Evolutionary conservation across 2,113 vertebrate genomes (phyloP).

Genomic region (Hippotragus niger): DNA sequence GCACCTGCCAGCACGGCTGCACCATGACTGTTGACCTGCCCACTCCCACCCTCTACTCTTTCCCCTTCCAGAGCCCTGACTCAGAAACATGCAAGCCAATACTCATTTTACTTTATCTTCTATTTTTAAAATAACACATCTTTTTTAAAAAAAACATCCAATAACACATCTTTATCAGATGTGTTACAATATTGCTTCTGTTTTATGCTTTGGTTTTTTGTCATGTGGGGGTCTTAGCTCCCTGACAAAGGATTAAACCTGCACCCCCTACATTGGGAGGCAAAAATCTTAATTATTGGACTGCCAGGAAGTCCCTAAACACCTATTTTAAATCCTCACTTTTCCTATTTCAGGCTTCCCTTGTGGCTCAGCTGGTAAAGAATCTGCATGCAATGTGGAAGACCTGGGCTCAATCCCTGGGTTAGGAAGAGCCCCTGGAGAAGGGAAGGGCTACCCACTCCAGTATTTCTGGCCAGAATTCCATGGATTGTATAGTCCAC

Average conservation of each 20-base stretch:
- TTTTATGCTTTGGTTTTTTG: neutral
- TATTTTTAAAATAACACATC: neutral
- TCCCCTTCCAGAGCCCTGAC: neutral
- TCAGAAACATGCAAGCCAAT: neutral
- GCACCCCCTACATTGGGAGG: neutral
- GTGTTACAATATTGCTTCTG: neutral
- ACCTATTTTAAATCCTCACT: neutral
- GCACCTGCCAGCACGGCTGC: fast-evolving
- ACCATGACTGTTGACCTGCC: neutral
- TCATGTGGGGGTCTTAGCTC: neutral
- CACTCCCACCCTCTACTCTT: neutral
- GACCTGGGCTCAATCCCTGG: neutral
- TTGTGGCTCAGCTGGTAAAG: neutral
- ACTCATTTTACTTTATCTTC: neutral
- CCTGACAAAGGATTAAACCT: neutral
- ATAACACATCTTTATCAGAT: neutral
- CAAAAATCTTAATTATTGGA: neutral
- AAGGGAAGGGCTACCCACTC: neutral
- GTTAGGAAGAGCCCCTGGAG: neutral
- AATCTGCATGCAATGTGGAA: neutral
- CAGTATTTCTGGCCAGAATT: neutral
- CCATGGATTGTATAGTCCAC: neutral
- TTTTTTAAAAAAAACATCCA: neutral
- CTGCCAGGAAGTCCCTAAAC: neutral
- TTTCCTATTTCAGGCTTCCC: neutral